A percentile compares a stretch with the other conserved stretches of the same genome.
phyloP scores from a whole-genome alignment of 1,140 invertebrate species.

The Drosophila lacteicornis region DNA sequence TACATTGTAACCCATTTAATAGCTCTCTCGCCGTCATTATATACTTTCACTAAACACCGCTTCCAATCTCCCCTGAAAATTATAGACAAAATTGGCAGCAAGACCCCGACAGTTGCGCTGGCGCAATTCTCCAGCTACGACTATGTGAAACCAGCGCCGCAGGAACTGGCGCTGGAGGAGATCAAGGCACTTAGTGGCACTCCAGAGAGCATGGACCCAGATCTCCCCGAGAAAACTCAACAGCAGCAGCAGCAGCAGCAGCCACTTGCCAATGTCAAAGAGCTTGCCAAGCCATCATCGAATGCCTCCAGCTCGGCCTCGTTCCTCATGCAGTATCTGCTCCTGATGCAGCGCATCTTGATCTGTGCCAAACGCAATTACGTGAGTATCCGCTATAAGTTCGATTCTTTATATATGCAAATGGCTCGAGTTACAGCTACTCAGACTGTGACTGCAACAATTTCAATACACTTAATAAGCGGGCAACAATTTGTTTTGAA shows the following conservation, averaged over 20 bases:
- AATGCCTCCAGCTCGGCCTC: conserved; percentile 70
- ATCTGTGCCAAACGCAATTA: conserved; percentile 87
- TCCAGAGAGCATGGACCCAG: conserved; percentile 4
- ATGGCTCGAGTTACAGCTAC: background rate
- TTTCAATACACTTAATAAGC: conserved; percentile 12
- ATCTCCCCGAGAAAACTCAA: conserved; percentile 15
- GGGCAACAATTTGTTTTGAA: conserved; percentile 25
- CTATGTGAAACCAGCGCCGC: conserved; percentile 62
- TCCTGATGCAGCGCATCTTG: conserved; percentile 88
- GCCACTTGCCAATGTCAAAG: conserved; percentile 43
- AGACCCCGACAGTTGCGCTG: conserved; percentile 38
- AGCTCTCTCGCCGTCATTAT: background rate
- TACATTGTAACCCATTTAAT: background rate
- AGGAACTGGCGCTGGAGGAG: conserved; percentile 75
- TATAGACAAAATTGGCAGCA: conserved; percentile 61
- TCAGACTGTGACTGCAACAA: conserved; percentile 6
- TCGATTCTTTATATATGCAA: background rate
- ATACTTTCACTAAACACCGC: conserved; percentile 21
- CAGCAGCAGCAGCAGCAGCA: conserved; percentile 1
- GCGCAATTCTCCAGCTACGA: conserved; percentile 62
- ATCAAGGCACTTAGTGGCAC: conserved; percentile 61
- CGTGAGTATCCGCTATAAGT: conserved; percentile 85
- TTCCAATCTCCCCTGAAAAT: background rate
- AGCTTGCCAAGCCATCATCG: conserved; percentile 40
- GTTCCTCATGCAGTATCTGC: conserved; percentile 86